Evolutionary conservation across 2,797 vertebrate species (phyloP).

Genomic region (Loris lydekkerianus): DNA sequence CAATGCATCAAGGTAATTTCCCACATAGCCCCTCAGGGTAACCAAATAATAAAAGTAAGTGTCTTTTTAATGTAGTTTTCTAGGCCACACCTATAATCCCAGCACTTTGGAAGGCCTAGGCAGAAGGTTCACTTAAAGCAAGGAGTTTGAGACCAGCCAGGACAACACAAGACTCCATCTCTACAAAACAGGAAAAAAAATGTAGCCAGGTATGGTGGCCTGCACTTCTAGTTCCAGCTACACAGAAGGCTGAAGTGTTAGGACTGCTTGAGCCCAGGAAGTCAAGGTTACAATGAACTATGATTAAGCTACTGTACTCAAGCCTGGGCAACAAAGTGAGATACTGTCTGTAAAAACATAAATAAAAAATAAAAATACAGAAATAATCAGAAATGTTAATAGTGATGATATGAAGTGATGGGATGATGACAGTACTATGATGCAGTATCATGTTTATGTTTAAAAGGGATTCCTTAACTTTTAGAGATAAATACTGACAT

Average conservation of each 20-base stretch:
- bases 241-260: neutral
- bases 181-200: neutral
- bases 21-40: neutral
- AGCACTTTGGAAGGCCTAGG: neutral
- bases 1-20: neutral
- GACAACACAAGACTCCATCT: too few species aligned
- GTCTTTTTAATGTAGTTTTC: constrained; percentile 47
- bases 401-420: neutral
- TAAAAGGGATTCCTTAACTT: neutral
- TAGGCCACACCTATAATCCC: neutral
- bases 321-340: neutral
- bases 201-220: neutral
- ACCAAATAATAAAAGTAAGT: neutral
- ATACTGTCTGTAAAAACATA: neutral
- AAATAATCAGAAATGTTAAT: neutral
- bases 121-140: neutral
- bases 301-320: too few species aligned
- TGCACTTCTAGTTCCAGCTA: neutral
- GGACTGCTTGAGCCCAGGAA: neutral
- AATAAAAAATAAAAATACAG: neutral
- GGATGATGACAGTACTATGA: neutral
- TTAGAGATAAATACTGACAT: neutral
- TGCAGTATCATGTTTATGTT: neutral
- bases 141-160: neutral
- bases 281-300: neutral